Base-by-base conservation (phyloP, 2,113 vertebrate species). In the Uria lomvia region DNA sequence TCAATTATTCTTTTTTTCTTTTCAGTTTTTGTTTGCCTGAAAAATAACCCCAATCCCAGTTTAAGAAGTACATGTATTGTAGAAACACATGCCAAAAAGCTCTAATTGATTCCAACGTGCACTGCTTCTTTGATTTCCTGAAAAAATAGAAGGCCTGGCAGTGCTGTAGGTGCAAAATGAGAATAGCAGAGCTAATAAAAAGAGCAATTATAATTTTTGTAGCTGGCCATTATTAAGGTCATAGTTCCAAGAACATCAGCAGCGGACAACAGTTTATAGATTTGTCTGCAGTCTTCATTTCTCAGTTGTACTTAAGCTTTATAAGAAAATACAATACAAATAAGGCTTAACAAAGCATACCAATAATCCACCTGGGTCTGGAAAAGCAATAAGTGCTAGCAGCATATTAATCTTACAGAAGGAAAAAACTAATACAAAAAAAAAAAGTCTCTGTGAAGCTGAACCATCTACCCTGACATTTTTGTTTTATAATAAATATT, bases 161-260 rank as follows among this genome's bases (percentile, higher is more conserved):
- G 23, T 38, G 15, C 62, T 1, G 2, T 70, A 84, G 58, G 23
- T 92, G 53, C 49, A 86, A 90, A 92, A 95, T 74, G 74, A 94
- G 74, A 96, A 85, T 63, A 93, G 30, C 83, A 92, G 86, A 81
- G 24, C 43, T 90, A 75, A 65, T 88, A 83, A 79, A 95, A 96
- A 76, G 34, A 89, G 43, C 32, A 74, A 82, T 74, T 85, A 42
- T 32, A 79, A 42, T 24, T 70, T 34, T 58, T 91, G 38, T 68
- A 91, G 22, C 65, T 92, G 17, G 36, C 14, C 50, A 60, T 43
- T 76, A 18, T 49, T 75, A 73, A 88, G 40, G 27, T 56, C 63
- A 77, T 30, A 47, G 47, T 60, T 79, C 27, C 63, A 95, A 81
- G 38, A 89, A 85, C 8, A 91, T 94, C 49, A 85, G 13, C 45